Evolutionary conservation across 1,140 invertebrate genomes (phyloP), one percentile per base, ranked within the genome.

Genomic region (Arctopsyche grandis): DNA sequence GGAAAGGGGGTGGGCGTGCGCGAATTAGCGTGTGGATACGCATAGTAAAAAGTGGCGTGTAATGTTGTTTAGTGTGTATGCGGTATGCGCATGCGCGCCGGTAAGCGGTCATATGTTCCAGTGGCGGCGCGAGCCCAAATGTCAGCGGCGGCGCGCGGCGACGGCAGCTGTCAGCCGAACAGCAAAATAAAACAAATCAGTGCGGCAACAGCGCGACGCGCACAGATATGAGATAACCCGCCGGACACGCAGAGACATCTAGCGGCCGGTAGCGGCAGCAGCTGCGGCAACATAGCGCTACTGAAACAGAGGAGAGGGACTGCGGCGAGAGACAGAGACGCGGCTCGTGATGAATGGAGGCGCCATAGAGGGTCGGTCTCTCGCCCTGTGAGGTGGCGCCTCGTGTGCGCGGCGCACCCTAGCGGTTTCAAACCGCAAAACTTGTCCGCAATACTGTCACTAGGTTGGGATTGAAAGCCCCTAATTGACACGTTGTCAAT

Each of bases 171-270:
- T 73, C 38, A 73, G 71, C 24, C n/a, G 69, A 44, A n/a, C 3
- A 12, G 21, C 63, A 12, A 66, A 66, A 66, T 66, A 66, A 66
- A 66, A 66, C 63, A 66, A 66, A 66, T 48, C 44, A 52, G 71
- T 46, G 46, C 71, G 71, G 46, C 44, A 52, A 56, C 44, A 22
- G 46, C 16, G 44, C 70, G 12, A 12, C n/a, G 46, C 46, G 71
- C 19, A 14, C 69, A 29, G 10, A 29, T 4, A 16, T 16, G 9
- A n/a, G n/a, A n/a, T n/a, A n/a, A n/a, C n/a, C 38, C 19, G 16
- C 5, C 71, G 71, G 71, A 74, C 71, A 16, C 43, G 46, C 44
- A 48, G 22, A 46, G 48, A n/a, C 71, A 56, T 29, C 71, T n/a
- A n/a, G 69, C 69, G 69, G 29, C 5, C 16, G 26, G 38, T 48